phyloP scores from a whole-genome alignment of 2,113 vertebrate genomes.

The Grantiella picta region DNA sequence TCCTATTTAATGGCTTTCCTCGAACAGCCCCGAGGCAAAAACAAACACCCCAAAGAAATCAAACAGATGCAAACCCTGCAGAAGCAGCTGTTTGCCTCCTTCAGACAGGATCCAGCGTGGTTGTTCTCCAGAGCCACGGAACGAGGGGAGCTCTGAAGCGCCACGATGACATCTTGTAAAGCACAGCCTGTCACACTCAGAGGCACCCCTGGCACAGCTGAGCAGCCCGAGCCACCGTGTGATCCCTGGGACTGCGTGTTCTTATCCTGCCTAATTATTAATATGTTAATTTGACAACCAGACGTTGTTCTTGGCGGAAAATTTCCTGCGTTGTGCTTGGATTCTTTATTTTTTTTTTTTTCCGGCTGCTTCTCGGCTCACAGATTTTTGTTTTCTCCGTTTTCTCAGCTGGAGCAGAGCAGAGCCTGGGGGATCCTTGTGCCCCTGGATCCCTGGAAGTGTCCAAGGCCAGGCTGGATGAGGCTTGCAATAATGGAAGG shows the following conservation, averaged over 20 bases:
- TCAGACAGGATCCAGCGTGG: background rate
- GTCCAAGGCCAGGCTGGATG: background rate
- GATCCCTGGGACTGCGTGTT: background rate
- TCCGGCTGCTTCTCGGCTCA: background rate
- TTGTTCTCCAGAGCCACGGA: background rate
- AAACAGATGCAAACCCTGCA: background rate
- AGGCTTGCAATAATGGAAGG: background rate
- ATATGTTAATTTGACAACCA: constrained; percentile 34
- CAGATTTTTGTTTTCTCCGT: rapidly evolving
- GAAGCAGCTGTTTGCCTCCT: background rate
- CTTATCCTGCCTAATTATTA: constrained; percentile 22
- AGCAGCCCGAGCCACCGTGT: background rate
- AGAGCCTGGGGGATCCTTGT: background rate
- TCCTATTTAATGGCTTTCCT: background rate
- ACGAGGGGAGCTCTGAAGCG: background rate
- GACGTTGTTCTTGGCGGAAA: background rate
- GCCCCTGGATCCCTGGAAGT: background rate
- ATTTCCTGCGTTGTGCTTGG: background rate
- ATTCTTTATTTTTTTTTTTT: background rate
- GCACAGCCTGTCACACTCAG: background rate
- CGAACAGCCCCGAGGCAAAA: background rate
- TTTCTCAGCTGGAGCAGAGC: rapidly evolving
- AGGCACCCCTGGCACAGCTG: background rate
- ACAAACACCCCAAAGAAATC: background rate
- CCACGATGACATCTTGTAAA: constrained; percentile 4